Percentiles rank a stretch among this genome's conserved stretches.
phyloP scores from a whole-genome alignment of 2,797 vertebrate species.

The Menidia menidia region DNA sequence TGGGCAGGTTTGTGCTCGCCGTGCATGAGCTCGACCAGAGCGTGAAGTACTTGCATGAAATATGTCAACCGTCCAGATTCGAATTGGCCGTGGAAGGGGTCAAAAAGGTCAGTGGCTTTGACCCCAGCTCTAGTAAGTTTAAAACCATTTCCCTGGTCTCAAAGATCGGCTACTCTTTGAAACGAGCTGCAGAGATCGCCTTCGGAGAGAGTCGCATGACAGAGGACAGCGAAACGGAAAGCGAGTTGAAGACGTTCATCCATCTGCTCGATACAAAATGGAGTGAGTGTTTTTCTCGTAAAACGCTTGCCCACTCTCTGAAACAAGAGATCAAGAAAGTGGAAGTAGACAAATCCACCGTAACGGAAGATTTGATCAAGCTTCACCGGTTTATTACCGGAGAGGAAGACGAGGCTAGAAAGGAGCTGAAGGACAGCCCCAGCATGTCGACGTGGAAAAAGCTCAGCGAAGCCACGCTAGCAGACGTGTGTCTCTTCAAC shows the following conservation, averaged over 20 bases:
- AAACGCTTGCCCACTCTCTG: slow-evolving; percentile 45
- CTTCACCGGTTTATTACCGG: slow-evolving; percentile 69
- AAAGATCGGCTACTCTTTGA: slow-evolving; percentile 78
- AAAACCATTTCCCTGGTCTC: slow-evolving; percentile 74
- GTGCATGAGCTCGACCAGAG: slow-evolving; percentile 72
- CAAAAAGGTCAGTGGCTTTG: slow-evolving; percentile 74
- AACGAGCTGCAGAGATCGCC: slow-evolving; percentile 78
- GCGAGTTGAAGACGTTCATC: slow-evolving; percentile 74
- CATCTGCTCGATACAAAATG: slow-evolving; percentile 79
- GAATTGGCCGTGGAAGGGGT: slow-evolving; percentile 76
- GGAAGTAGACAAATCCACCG: slow-evolving; percentile 70
- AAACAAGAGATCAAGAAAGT: slow-evolving; percentile 67
- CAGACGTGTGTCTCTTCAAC: slow-evolving; percentile 80
- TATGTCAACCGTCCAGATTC: slow-evolving; percentile 75
- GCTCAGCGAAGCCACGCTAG: slow-evolving; percentile 75
- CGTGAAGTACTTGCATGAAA: slow-evolving; percentile 76
- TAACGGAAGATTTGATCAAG: slow-evolving; percentile 76
- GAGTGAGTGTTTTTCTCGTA: slow-evolving; percentile 72
- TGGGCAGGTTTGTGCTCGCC: slow-evolving; percentile 76
- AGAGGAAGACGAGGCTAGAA: slow-evolving; percentile 72
- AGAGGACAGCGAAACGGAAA: slow-evolving; percentile 72
- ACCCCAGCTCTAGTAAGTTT: slow-evolving; percentile 70
- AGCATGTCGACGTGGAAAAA: slow-evolving; percentile 77
- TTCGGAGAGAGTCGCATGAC: slow-evolving; percentile 80
- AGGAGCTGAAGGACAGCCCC: slow-evolving; percentile 69